phyloP scores from a whole-genome alignment of 2,113 vertebrate species.

The Lepidothrix coronata region DNA sequence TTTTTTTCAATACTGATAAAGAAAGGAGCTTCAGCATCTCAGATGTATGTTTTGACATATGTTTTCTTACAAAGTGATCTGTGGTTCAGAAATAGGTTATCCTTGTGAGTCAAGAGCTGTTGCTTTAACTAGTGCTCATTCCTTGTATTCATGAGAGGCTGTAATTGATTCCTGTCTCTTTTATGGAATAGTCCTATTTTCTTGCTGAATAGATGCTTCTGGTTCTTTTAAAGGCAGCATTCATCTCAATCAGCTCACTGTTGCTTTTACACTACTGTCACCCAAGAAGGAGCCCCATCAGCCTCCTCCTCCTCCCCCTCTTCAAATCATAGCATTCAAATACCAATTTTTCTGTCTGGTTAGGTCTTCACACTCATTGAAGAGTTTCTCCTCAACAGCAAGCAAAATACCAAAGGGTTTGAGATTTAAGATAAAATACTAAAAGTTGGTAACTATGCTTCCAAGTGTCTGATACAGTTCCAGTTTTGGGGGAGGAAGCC shows the following conservation, averaged over 20 bases:
- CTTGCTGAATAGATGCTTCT: background rate
- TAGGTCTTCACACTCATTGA: background rate
- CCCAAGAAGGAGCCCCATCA: background rate
- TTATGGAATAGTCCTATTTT: constrained; percentile 27
- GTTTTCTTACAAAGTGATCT: constrained; percentile 18
- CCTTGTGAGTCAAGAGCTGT: constrained; percentile 13
- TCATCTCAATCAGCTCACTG: background rate
- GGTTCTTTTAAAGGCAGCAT: constrained; percentile 46
- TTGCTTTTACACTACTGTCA: constrained; percentile 5
- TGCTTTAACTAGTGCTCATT: constrained; percentile 13
- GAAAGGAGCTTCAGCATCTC: background rate
- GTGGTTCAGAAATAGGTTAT: constrained; percentile 46
- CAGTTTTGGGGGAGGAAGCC: background rate
- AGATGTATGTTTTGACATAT: background rate
- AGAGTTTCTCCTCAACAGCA: background rate
- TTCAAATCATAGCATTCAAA: constrained; percentile 8
- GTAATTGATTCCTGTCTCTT: constrained; percentile 25
- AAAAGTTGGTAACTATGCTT: background rate
- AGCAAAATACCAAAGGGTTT: background rate
- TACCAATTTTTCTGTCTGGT: background rate
- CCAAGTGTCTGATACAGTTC: background rate
- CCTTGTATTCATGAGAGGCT: constrained; percentile 33
- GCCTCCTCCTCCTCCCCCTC: background rate
- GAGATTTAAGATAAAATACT: background rate
- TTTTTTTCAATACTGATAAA: background rate